Base-by-base conservation (phyloP, 2,888 invertebrate species). In the Ectobius pallidus region DNA sequence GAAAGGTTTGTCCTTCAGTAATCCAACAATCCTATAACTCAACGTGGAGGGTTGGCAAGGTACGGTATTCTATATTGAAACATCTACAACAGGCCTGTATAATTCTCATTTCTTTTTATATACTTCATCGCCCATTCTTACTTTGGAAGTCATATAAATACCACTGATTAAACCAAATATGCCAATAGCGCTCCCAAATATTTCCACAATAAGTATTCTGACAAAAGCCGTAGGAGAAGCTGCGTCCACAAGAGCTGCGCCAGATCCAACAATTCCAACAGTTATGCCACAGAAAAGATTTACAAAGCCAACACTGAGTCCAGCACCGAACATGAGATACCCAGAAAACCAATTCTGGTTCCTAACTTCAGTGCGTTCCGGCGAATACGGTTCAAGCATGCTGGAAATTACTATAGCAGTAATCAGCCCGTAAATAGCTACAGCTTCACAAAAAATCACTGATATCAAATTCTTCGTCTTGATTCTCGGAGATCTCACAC, bases 381-480 rank as follows among this genome's bases (percentile, higher is more conserved):
- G 85, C 42, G 85, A 84, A 81, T 88, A 89, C 79, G 84, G 84
- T 76, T 91, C 91, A 78, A 95, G 85, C 82, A 91, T 89, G 77
- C 96, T 96, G 55, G 95, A 94, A 75, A 99, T 87, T 46, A 99
- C 97, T 81, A 99, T 99, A 61, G 99, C 98, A 80, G 98, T 97
- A 81, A 99, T 99, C 76, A 99, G 88, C 32, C 99, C 99, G 84
- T 99, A 99, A 85, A 99, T 99, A 77, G 99, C 99, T 3, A 99
- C 99, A 77, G 99, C 99, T 86, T 99, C 99, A 83, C 99, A 99
- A 87, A 99, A 99, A 84, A 99, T 99, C 79, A 99, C 97, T 68
- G 98, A 99, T 82, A 99, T 97, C 82, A 99, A 90, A 85, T 99
- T 99, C 86, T 99, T 99, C 72, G 99, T 99, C 85, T 97, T 96